phyloP scores from a whole-genome alignment of 2,113 vertebrate genomes.

The Elgaria multicarinata region DNA sequence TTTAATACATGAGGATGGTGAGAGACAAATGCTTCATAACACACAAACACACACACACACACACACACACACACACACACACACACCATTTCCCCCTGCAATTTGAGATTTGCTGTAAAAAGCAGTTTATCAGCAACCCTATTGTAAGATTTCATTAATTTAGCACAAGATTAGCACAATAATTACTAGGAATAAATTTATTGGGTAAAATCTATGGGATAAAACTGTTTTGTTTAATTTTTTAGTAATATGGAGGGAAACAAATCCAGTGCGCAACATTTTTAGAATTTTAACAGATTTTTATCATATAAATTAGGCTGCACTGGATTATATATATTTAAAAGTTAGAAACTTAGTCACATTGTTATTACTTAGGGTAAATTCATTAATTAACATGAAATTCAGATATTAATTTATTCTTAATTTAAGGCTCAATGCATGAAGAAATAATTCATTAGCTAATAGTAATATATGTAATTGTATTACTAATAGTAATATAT shows the following conservation, averaged over 20 bases:
- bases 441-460: neutral
- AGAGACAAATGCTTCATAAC: neutral
- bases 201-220: neutral
- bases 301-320: neutral
- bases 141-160: constrained; percentile 24
- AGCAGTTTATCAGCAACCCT: neutral
- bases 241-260: neutral
- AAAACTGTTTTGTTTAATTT: neutral
- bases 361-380: neutral
- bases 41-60: constrained; percentile 12
- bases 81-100: neutral
- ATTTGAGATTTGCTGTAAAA: constrained; percentile 16
- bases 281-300: neutral
- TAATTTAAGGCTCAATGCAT: neutral
- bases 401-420: neutral
- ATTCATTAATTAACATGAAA: too few relatives aligned
- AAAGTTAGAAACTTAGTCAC: neutral
- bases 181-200: constrained; percentile 2
- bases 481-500: too few relatives aligned
- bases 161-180: neutral
- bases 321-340: neutral
- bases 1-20: constrained; percentile 52
- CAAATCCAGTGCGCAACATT: neutral
- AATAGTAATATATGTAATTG: neutral
- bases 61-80: neutral